Evolutionary conservation across 2,113 vertebrate genomes (phyloP).

Genomic region (rabbit (Oryctolagus cuniculus)): mOryCun1.1 NC_091440.1:35023001-35023500

Average conservation of each 20-base stretch:
- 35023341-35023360: background rate
- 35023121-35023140: constrained; percentile 57
- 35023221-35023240: background rate
- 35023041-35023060: constrained; percentile 50
- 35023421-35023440: background rate
- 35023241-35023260: background rate
- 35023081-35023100: constrained; percentile 59
- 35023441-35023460: background rate
- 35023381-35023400: background rate
- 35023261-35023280: background rate
- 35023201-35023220: constrained; percentile 50
- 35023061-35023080: constrained; percentile 67
- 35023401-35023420: background rate
- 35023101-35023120: constrained; percentile 45
- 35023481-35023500: background rate
- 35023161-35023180: constrained; percentile 20
- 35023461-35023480: constrained; percentile 18
- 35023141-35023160: background rate
- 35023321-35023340: constrained; percentile 8
- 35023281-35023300: background rate
- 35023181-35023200: background rate
- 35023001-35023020: constrained; percentile 43
- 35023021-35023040: constrained; percentile 56
- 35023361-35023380: background rate
- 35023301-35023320: background rate